A percentile compares a stretch with the other conserved stretches of the same genome.
These are phyloP conservation scores for Psophia crepitans DNA, from an alignment of 2,113 vertebrate species.

Conservation along the genomic window DNA sequence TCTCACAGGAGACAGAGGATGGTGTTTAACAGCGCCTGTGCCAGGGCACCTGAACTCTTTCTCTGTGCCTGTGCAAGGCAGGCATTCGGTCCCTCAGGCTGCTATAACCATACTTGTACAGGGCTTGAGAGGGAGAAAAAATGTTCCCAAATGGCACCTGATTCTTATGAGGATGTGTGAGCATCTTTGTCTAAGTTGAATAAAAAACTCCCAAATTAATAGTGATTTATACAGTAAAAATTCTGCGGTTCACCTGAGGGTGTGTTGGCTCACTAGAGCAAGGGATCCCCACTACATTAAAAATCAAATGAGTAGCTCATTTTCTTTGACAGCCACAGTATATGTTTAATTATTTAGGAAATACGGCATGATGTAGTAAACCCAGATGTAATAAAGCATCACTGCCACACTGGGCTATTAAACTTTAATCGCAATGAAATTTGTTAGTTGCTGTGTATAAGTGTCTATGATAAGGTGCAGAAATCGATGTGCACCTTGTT, in stretches of 20 bases:
- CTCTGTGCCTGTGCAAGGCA: background rate
- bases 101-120: background rate
- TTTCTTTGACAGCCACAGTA: background rate
- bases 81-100: background rate
- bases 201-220: background rate
- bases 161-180: background rate
- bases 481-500: background rate
- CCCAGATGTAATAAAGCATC: background rate
- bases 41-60: background rate
- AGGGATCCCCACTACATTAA: background rate
- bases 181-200: background rate
- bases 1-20: background rate
- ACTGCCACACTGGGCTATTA: background rate
- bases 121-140: background rate
- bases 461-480: background rate
- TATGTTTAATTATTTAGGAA: background rate
- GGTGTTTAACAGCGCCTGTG: background rate
- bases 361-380: background rate
- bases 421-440: background rate
- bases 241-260: background rate
- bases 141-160: no score
- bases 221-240: background rate
- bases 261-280: background rate
- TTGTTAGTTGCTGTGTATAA: background rate
- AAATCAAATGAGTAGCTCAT: background rate